phyloP scores from a whole-genome alignment of 2,888 invertebrate genomes.

The Nomada fucata region DNA sequence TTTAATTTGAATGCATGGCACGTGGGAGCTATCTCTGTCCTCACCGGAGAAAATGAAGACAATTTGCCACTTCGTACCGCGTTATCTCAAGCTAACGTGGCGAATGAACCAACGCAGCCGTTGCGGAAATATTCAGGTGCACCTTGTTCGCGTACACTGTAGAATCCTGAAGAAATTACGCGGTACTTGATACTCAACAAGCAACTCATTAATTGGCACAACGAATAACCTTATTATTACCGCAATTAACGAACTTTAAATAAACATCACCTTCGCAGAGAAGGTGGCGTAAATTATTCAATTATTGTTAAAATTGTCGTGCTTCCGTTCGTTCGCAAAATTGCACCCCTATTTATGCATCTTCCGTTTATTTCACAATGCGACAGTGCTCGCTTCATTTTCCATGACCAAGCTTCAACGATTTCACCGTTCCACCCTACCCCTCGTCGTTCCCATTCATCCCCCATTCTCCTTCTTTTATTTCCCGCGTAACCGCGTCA shows the following conservation, averaged over 20 bases:
- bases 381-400: neutral
- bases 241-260: too few species aligned
- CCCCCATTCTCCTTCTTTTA: slow-evolving; percentile 23
- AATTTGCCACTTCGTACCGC: slow-evolving; percentile 1
- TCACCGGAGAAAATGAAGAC: slow-evolving; percentile 11
- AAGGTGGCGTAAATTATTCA: too few species aligned
- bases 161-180: too few species aligned
- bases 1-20: slow-evolving; percentile 11
- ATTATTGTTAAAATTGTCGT: too few species aligned
- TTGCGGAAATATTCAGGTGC: neutral
- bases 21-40: neutral
- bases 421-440: slow-evolving; percentile 17
- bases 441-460: neutral
- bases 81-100: slow-evolving; percentile 1
- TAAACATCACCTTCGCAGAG: too few species aligned
- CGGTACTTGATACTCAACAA: too few species aligned
- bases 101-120: neutral
- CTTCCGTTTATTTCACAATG: too few species aligned
- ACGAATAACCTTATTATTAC: too few species aligned
- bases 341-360: too few species aligned
- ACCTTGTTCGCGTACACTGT: slow-evolving; percentile 2
- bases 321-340: too few species aligned
- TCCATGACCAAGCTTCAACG: slow-evolving; percentile 57
- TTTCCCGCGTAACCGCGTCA: slow-evolving; percentile 5
- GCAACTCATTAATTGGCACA: too few species aligned